Evolutionary conservation across 2,113 vertebrate genomes (phyloP).

Genomic region (Suricata suricatta): DNA sequence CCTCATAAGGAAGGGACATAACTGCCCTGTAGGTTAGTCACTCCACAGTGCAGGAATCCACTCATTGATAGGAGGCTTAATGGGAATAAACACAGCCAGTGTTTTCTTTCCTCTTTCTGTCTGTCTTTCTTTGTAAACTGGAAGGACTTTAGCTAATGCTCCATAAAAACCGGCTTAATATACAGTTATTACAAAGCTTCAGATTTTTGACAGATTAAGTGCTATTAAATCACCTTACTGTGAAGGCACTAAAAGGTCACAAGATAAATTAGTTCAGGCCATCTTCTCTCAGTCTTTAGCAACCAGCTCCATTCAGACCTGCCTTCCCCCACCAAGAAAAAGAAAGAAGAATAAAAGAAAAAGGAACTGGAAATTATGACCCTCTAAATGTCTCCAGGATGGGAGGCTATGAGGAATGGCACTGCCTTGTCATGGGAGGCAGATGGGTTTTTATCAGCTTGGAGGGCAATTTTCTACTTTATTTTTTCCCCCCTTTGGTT

Average conservation of each 20-base stretch:
- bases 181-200: slow-evolving; percentile 89
- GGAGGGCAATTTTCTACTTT: slow-evolving; percentile 82
- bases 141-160: slow-evolving; percentile 85
- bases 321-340: slow-evolving; percentile 53
- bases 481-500: slow-evolving; percentile 54
- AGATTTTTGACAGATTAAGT: slow-evolving; percentile 90
- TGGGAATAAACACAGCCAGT: neutral
- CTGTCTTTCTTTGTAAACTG: slow-evolving; percentile 82
- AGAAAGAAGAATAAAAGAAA: slow-evolving; percentile 79
- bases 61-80: slow-evolving; percentile 24
- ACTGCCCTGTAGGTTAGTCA: neutral
- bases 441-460: slow-evolving; percentile 85
- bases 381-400: slow-evolving; percentile 86
- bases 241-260: slow-evolving; percentile 88
- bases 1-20: accelerated
- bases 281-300: slow-evolving; percentile 82
- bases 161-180: slow-evolving; percentile 87
- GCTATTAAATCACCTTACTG: slow-evolving; percentile 89
- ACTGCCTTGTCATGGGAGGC: slow-evolving; percentile 82
- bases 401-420: slow-evolving; percentile 83
- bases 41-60: neutral
- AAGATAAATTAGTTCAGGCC: slow-evolving; percentile 88
- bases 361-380: slow-evolving; percentile 85
- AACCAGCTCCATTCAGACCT: slow-evolving; percentile 70
- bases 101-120: neutral